Percentiles rank a stretch among this genome's conserved stretches.
Evolutionary conservation across 2,797 vertebrate genomes (phyloP).

Genomic region (Rhabdophis nuchalis): DNA sequence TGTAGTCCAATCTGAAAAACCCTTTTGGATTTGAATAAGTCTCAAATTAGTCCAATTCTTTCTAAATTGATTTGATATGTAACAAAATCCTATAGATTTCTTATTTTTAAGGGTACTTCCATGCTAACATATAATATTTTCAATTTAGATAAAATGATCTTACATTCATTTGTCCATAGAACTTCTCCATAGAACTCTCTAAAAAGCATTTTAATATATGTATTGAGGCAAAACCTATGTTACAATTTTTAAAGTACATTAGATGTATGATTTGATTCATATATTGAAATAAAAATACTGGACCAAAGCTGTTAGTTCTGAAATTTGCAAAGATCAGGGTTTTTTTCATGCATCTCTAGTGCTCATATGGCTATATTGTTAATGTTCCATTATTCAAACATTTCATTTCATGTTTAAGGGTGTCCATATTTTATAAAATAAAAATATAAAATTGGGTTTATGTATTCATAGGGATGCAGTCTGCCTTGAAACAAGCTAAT

Average conservation of each 20-base stretch:
- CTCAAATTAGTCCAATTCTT: not conserved
- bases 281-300: not conserved
- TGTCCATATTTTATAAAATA: not conserved
- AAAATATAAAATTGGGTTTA: not conserved
- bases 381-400: not conserved
- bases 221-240: not conserved
- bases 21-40: not conserved
- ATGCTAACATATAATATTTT: not conserved
- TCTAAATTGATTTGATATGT: not conserved
- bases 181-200: not conserved
- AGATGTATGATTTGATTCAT: not conserved
- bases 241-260: not conserved
- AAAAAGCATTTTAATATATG: not conserved
- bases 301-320: not conserved
- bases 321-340: not conserved
- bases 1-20: not conserved
- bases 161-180: not conserved
- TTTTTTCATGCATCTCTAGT: not conserved
- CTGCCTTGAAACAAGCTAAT: not conserved
- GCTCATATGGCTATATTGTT: not conserved
- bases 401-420: not conserved
- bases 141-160: not conserved
- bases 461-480: conserved; percentile 4
- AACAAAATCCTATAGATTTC: not conserved
- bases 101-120: not conserved